A percentile compares a stretch with the other conserved stretches of the same genome.
Evolutionary conservation across 2,113 vertebrate species (phyloP).

Genomic region (Psophia crepitans): DNA sequence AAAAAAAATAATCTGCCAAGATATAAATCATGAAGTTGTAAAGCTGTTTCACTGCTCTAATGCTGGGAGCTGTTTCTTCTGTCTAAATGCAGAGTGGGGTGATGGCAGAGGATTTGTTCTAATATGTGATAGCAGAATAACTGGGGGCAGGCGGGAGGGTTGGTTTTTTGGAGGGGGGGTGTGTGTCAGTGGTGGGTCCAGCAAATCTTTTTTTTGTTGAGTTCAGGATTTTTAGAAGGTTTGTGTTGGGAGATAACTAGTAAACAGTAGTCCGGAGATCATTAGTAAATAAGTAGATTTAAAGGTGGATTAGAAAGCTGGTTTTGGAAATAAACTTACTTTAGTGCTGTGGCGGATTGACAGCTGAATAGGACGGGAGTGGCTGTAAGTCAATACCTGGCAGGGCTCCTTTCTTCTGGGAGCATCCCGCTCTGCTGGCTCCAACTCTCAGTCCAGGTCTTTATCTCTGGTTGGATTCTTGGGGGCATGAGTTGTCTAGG

Average conservation of each 20-base stretch:
- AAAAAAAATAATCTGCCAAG: neutral
- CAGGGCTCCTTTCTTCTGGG: neutral
- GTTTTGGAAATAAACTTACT: constrained; percentile 38
- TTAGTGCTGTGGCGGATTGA: constrained; percentile 8
- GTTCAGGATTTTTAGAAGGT: neutral
- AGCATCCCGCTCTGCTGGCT: neutral
- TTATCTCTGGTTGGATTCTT: neutral
- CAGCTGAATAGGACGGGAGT: constrained; percentile 49
- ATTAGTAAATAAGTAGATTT: neutral
- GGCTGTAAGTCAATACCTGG: constrained; percentile 54
- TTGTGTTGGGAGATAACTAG: neutral
- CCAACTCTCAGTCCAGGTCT: neutral
- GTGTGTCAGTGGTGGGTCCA: neutral
- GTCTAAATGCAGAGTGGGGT: neutral
- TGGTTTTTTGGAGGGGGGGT: neutral
- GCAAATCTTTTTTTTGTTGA: neutral
- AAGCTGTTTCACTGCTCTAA: neutral
- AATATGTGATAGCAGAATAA: neutral
- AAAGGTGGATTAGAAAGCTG: neutral
- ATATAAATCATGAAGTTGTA: neutral
- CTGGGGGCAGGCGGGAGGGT: neutral
- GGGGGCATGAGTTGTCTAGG: neutral
- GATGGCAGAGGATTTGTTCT: neutral
- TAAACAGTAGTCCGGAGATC: neutral
- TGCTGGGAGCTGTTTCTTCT: neutral